Conservation (phyloP, 64 coral and sea anemone genomes). For the Pachyseris speciosa region DNA sequence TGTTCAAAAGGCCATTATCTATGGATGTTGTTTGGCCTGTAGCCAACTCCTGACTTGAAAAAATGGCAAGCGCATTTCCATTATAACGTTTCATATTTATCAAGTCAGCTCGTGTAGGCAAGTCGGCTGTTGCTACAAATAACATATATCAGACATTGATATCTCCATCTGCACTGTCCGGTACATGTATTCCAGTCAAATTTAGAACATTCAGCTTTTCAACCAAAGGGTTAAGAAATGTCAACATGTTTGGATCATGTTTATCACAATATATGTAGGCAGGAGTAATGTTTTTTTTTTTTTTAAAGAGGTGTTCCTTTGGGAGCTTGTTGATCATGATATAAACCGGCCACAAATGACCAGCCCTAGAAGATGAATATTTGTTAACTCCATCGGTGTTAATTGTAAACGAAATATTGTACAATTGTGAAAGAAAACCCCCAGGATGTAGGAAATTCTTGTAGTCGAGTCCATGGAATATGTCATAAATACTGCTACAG, state of each 20-base stretch:
- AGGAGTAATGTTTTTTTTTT: slow-evolving; percentile 67
- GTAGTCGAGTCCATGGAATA: slow-evolving; percentile 51
- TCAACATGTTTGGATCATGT: slow-evolving; percentile 54
- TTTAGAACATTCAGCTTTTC: slow-evolving; percentile 56
- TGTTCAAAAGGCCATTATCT: slow-evolving; percentile 31
- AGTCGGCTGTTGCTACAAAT: slow-evolving; percentile 62
- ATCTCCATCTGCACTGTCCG: slow-evolving; percentile 59
- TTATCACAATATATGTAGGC: slow-evolving; percentile 62
- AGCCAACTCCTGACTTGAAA: slow-evolving; percentile 23
- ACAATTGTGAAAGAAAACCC: slow-evolving; percentile 44
- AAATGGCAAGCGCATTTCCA: slow-evolving; percentile 51
- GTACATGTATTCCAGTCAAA: slow-evolving; percentile 28
- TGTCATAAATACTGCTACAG: slow-evolving; percentile 50
- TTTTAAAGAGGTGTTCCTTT: slow-evolving; percentile 41
- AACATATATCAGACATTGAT: slow-evolving; percentile 72
- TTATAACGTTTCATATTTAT: slow-evolving; percentile 64
- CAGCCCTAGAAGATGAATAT: slow-evolving; percentile 54
- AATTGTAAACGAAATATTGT: slow-evolving; percentile 63
- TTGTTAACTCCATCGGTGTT: slow-evolving; percentile 70
- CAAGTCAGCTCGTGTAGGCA: slow-evolving; percentile 66
- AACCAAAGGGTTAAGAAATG: slow-evolving; percentile 56
- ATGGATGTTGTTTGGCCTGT: slow-evolving; percentile 47
- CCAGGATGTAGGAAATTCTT: slow-evolving; percentile 63
- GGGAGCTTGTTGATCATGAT: slow-evolving; percentile 66
- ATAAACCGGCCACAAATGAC: slow-evolving; percentile 66